Conservation (phyloP, 2,113 vertebrate species). For the Centropus unirufus region DNA sequence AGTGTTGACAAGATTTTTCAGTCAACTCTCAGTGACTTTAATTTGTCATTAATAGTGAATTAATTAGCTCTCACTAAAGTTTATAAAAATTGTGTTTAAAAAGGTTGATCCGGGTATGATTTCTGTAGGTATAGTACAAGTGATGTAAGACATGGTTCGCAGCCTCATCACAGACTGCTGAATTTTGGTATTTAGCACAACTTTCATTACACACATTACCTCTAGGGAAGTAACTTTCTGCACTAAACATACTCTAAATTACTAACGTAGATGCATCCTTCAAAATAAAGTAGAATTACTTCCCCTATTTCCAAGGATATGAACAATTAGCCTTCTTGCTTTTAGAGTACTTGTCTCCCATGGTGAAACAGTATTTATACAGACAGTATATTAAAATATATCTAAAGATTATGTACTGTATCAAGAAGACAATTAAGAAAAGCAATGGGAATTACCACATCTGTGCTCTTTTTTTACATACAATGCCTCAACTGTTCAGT, state of each 20-base stretch:
- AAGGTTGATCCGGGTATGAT: background rate
- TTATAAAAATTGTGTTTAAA: background rate
- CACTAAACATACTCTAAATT: background rate
- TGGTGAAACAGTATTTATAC: background rate
- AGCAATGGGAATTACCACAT: background rate
- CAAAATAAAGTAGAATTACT: background rate
- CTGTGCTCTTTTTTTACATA: background rate
- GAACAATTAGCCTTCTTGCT: background rate
- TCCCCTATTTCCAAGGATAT: background rate
- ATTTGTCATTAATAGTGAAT: background rate
- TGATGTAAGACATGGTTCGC: background rate
- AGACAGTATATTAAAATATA: background rate
- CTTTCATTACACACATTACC: background rate
- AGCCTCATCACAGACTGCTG: background rate
- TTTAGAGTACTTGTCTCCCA: background rate
- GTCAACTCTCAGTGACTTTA: background rate
- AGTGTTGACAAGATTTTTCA: fast-evolving
- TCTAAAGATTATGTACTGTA: background rate
- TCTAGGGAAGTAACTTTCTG: background rate
- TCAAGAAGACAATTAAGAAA: background rate
- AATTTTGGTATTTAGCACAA: background rate
- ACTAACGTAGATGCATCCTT: background rate
- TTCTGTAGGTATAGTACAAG: background rate
- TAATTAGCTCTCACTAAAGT: background rate
- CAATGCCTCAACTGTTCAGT: background rate